Percentiles rank a stretch among this genome's conserved stretches.
Evolutionary conservation across 2,797 vertebrate species (phyloP).

Genomic region (Poecilia velifera): DNA sequence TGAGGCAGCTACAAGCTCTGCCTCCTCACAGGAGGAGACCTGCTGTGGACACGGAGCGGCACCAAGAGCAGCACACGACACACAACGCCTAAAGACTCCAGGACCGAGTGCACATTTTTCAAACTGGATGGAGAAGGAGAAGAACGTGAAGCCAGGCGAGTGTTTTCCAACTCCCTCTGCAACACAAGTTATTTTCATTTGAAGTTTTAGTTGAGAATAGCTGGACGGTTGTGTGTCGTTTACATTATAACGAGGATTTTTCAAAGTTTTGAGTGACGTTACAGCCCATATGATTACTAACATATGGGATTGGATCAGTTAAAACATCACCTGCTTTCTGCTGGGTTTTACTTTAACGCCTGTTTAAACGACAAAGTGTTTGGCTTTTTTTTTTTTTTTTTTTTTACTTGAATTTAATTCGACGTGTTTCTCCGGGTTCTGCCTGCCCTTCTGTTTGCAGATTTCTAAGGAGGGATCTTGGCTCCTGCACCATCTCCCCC

Average conservation of each 20-base stretch:
- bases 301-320: not conserved
- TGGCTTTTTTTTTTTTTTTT: not conserved
- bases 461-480: constrained; percentile 65
- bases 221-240: not conserved
- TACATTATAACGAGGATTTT: not conserved
- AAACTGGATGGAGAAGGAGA: constrained; percentile 1
- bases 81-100: not conserved
- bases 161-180: constrained; percentile 11
- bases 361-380: not conserved
- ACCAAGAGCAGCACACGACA: constrained; percentile 22
- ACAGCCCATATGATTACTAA: not conserved
- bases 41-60: constrained; percentile 52
- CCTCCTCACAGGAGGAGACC: constrained; percentile 54
- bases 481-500: constrained; percentile 64
- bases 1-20: not conserved
- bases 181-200: not conserved
- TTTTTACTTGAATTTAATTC: not conserved
- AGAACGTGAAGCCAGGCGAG: constrained; percentile 46
- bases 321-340: not conserved
- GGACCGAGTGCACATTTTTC: constrained; percentile 1
- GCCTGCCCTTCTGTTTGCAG: constrained; percentile 60
- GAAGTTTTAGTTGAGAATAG: not conserved
- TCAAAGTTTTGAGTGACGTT: not conserved
- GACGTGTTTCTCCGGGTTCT: constrained; percentile 22
- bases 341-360: not conserved